Base-by-base conservation (phyloP, 2,113 vertebrate species). In the Cricetomys ansorgei region DNA sequence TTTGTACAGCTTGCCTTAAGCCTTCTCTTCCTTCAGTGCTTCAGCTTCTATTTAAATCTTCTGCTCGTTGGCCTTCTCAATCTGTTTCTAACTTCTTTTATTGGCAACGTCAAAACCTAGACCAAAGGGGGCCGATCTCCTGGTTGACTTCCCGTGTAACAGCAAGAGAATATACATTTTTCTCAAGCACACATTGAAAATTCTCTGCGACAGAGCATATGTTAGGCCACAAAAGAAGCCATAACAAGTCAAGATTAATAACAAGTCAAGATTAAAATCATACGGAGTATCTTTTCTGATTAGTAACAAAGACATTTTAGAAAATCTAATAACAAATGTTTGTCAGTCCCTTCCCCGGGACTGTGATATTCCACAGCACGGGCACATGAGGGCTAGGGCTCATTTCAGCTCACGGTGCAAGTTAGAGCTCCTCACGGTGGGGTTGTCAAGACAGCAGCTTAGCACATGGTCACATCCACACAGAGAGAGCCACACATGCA, bases 191-290 rank as follows among this genome's bases (percentile, higher is more conserved):
- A 73, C n/a, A 59, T 3, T 73, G 23, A 88, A 70, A 29, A 72
- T 4, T 40, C 34, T 40, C 64, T 69, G 34, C 31, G n/a, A 57
- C 50, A 88, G 16, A 88, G 69, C 50, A 34, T 43, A 73, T 57
- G 37, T 72, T 57, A 40, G 50, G 50, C 67, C 65, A 88, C 85
- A 72, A 40, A 40, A 70, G 23, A 88, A 48, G 67, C 31, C 69
- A 64, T 64, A 64, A 50, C 55, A 85, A 73, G 45, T 85, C 7
- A 40, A 92, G 88, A 85, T 50, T 84, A 59, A 92, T n/a, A n/a
- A n/a, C n/a, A n/a, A n/a, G n/a, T 86, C 7, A 40, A 92, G 88
- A 85, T 50, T 84, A 59, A 92, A 92, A 53, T 85, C 40, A 85
- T 11, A 75, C n/a, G 5, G 75, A 85, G 15, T 85, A 85, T 31